Evolutionary conservation across 2,888 invertebrate species (phyloP).

Genomic region (Drosophila bunnanda): DNA sequence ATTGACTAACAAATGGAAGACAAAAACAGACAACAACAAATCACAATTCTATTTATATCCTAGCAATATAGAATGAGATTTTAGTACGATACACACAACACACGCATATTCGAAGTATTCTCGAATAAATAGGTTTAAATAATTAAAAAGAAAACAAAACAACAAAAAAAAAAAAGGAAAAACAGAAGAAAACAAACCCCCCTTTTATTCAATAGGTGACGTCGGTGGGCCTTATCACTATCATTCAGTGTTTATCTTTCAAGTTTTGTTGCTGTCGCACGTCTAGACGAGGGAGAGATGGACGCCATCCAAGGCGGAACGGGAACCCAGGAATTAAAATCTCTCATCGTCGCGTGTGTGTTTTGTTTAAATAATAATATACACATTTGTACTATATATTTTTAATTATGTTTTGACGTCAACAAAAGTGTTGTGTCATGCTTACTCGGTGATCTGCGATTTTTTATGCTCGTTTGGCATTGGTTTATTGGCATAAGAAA

Average conservation of each 20-base stretch:
- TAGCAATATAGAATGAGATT: constrained; percentile 42
- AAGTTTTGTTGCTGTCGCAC: constrained; percentile 13
- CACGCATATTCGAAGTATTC: constrained; percentile 29
- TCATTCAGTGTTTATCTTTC: neutral
- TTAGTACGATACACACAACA: constrained; percentile 27
- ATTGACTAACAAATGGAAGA: constrained; percentile 3
- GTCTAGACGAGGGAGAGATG: constrained; percentile 9
- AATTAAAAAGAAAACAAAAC: constrained; percentile 28
- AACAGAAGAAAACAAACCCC: neutral
- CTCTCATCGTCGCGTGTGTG: constrained; percentile 6
- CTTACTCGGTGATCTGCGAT: constrained; percentile 3
- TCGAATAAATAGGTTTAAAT: constrained; percentile 45
- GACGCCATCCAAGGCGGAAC: neutral
- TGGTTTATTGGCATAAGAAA: neutral
- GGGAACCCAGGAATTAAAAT: neutral
- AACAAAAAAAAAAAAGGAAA: neutral
- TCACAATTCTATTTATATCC: constrained; percentile 51
- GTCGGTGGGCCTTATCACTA: neutral
- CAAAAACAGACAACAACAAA: constrained; percentile 41
- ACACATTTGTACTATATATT: constrained; percentile 6
- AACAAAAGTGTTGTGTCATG: constrained; percentile 17
- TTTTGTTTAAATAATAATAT: constrained; percentile 2
- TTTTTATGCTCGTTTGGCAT: constrained; percentile 1
- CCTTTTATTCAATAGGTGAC: neutral
- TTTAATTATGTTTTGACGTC: constrained; percentile 29